phyloP scores from a whole-genome alignment of 2,797 vertebrate species.

The Borostomias antarcticus region DNA sequence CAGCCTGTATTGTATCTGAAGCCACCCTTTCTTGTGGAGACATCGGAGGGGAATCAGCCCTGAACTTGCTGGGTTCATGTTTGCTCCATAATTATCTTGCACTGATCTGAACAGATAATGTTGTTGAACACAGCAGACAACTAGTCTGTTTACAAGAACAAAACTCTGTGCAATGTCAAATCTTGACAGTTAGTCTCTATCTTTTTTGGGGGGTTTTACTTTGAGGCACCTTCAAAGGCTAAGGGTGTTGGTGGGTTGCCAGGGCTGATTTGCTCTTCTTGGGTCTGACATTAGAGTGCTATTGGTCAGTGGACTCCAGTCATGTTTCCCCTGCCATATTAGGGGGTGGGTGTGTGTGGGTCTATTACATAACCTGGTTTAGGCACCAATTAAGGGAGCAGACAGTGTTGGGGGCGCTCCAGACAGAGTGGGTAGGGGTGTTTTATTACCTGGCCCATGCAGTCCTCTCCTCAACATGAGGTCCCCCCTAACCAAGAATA shows the following conservation, averaged over 20 bases:
- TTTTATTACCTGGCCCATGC: slow-evolving; percentile 52
- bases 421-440: slow-evolving; percentile 28
- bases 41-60: background rate
- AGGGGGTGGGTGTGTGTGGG: background rate
- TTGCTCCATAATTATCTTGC: background rate
- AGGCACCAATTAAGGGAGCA: slow-evolving; percentile 38
- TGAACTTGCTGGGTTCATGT: background rate
- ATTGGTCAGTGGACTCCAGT: slow-evolving; percentile 22
- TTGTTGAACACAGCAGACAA: background rate
- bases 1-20: background rate
- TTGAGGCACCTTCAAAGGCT: too few species aligned
- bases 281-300: background rate
- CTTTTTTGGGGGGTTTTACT: too few species aligned
- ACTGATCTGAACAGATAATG: too few species aligned
- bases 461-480: slow-evolving; percentile 41
- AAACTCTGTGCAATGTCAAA: background rate
- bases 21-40: background rate
- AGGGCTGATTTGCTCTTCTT: background rate
- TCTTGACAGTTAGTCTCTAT: background rate
- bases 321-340: background rate
- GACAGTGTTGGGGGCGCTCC: slow-evolving; percentile 40
- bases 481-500: slow-evolving; percentile 11
- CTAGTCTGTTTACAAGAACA: background rate
- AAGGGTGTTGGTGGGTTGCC: slow-evolving; percentile 10
- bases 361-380: slow-evolving; percentile 36